Base-by-base conservation (phyloP, 2,797 vertebrate genomes). In the Antennarius maculatus region DNA sequence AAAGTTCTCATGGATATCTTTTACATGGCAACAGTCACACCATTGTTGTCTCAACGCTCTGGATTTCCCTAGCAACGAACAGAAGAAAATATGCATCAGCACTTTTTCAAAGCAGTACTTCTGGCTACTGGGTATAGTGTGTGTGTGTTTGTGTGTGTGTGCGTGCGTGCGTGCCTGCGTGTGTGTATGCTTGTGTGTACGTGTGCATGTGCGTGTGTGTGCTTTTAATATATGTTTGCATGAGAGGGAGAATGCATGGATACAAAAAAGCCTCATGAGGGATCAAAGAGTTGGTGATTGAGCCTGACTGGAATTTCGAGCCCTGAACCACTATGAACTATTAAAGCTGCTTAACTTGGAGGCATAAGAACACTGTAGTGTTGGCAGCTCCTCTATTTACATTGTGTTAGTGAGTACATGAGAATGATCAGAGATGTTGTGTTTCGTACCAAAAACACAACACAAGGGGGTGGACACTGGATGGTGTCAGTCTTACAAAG, bases 1-100 rank as follows among this genome's bases (percentile, higher is more conserved):
- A 79, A 61, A 64, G 58, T 72, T 91, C 87, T 81, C 86, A 86
- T 86, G 86, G 84, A 79, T 89, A 87, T 91, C 86, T 82, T 78
- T 90, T 88, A 87, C 88, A 68, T 71, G 59, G 68, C 79, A 82
- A 90, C 90, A 89, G 80, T 86, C 73, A 28, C 34, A 61, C 66
- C 51, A 73, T 89, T 90, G 85, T 90, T 81, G 61, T 84, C 69
- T 42, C 16, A 41, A 50, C 64, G 54, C 65, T 80, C 56, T 61
- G 56, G 69, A 66, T 69, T 71, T 67, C 37, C 78, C 66, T 67
- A 72, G 74, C 82, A 83, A 86, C 85, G 72, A 73, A 70, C 53
- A 37, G 66, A 55, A 64, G 77, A 86, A 85, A 86, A 81, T 85
- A 76, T 80, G 77, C 77, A 70, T 83, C 77, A 79, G 75, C 81